phyloP scores from a whole-genome alignment of 2,797 vertebrate species.

The Cheirogaleus major region DNA sequence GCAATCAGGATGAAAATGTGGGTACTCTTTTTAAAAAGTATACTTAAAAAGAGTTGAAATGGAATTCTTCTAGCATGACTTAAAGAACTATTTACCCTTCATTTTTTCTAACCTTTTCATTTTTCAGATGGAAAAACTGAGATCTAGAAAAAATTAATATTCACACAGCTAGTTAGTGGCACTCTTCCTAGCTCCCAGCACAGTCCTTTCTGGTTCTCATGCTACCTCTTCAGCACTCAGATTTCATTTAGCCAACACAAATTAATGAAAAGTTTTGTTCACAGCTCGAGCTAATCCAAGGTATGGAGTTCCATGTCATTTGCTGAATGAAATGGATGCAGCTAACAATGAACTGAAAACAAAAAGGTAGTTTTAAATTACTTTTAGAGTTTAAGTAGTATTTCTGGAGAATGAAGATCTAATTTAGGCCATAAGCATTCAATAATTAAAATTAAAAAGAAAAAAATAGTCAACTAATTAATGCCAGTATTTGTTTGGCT shows the following conservation, averaged over 20 bases:
- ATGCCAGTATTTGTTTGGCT: not conserved
- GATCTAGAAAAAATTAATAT: not conserved
- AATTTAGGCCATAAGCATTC: not conserved
- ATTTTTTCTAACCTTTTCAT: not conserved
- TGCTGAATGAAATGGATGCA: constrained; percentile 91
- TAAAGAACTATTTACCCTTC: not conserved
- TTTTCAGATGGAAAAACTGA: not conserved
- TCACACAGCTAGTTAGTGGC: not conserved
- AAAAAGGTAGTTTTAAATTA: constrained; percentile 88
- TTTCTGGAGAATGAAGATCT: constrained; percentile 15
- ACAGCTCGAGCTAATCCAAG: constrained; percentile 91
- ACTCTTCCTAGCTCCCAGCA: not conserved
- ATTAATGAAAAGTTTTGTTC: constrained; percentile 64
- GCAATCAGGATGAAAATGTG: constrained; percentile 9
- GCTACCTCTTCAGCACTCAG: not conserved
- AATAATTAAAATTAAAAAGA: not conserved
- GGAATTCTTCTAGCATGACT: not conserved
- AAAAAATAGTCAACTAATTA: not conserved
- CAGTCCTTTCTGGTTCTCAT: not conserved
- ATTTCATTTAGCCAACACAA: constrained; percentile 29
- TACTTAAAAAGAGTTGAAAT: constrained; percentile 21
- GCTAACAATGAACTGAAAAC: constrained; percentile 90
- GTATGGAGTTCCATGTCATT: constrained; percentile 91
- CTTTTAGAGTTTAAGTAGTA: not conserved
- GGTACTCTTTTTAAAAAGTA: not conserved